phyloP scores from a whole-genome alignment of 1,140 invertebrate species.

The Eriocheir sinensis region DNA sequence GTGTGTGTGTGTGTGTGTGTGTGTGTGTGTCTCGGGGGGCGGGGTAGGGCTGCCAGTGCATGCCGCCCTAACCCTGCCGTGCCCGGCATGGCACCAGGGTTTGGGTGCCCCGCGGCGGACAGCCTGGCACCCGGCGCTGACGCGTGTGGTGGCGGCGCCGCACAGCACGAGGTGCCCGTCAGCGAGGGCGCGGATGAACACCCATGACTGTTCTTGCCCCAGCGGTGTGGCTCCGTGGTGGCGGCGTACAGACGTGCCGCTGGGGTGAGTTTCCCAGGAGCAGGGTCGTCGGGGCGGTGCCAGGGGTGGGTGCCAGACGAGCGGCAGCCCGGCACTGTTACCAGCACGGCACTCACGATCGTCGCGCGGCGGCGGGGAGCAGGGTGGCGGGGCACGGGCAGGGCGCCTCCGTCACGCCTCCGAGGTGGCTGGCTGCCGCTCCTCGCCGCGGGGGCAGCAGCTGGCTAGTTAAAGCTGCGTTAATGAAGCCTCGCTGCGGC shows the following conservation, averaged over 20 bases:
- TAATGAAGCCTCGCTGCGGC: not conserved
- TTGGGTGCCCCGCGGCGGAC: not conserved
- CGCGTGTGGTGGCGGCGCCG: not conserved
- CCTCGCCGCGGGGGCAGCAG: not conserved
- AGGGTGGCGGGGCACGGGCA: not conserved
- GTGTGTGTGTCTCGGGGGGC: not conserved
- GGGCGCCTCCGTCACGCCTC: not conserved
- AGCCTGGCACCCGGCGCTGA: not conserved
- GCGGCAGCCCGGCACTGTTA: too few relatives aligned
- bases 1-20: not conserved
- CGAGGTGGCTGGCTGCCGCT: not conserved
- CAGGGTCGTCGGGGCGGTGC: not conserved
- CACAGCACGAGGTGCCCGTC: not conserved
- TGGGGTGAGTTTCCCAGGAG: too few relatives aligned
- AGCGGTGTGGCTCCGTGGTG: not conserved
- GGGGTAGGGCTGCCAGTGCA: not conserved
- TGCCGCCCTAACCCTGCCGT: not conserved
- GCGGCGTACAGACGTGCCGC: too few relatives aligned
- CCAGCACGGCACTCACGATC: too few relatives aligned
- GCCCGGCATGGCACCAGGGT: not conserved
- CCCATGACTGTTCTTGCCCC: too few relatives aligned
- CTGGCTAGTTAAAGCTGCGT: not conserved
- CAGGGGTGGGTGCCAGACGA: too few relatives aligned
- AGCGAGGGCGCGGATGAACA: not conserved
- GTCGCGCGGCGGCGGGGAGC: not conserved